Conservation (phyloP, 2,113 vertebrate species). For the Pseudorectes ferrugineus region DNA sequence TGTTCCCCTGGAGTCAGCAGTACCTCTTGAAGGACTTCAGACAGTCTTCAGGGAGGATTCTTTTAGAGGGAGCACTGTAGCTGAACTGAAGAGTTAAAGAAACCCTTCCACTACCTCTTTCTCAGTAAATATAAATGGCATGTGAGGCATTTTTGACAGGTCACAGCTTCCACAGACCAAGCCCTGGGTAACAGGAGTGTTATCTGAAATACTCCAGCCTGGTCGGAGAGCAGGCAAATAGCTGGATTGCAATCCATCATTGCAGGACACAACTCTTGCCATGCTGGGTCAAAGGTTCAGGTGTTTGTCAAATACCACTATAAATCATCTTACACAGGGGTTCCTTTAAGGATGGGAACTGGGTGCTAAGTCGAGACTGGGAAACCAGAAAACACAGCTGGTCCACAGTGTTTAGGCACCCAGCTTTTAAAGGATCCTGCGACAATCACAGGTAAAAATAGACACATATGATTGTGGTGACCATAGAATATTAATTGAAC, state of each 20-base stretch:
- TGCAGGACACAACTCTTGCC: not conserved
- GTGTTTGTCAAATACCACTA: not conserved
- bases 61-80: not conserved
- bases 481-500: not conserved
- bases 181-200: not conserved
- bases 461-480: accelerated
- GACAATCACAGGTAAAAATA: not conserved
- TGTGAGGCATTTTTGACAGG: not conserved
- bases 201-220: not conserved
- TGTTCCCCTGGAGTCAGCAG: not conserved
- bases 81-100: not conserved
- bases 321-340: not conserved
- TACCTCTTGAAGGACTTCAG: not conserved
- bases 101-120: not conserved
- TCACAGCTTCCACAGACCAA: not conserved
- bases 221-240: not conserved
- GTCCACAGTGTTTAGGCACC: not conserved
- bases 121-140: not conserved
- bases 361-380: not conserved
- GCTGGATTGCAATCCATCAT: not conserved
- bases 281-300: not conserved
- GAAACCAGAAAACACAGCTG: not conserved
- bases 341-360: not conserved
- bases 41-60: not conserved
- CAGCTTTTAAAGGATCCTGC: not conserved